Conservation (phyloP, 1,140 invertebrate species). For the Drosophila bipectinata region DNA sequence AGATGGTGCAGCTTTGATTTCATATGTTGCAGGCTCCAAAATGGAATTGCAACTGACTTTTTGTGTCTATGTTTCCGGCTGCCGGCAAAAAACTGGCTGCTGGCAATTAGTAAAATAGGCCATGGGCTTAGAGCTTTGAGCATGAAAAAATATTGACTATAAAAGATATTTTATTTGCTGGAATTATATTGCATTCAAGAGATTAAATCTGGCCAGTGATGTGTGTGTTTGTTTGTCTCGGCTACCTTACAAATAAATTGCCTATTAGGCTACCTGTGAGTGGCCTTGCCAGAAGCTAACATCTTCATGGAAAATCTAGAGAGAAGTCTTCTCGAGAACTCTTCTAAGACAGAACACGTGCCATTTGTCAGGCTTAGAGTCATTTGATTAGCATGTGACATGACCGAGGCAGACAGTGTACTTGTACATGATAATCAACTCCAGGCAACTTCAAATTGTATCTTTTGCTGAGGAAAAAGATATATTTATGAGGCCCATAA, state of each 20-base stretch:
- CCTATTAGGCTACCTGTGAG: background rate
- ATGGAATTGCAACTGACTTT: constrained; percentile 27
- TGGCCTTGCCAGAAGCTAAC: background rate
- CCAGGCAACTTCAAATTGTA: constrained; percentile 37
- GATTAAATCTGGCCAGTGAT: background rate
- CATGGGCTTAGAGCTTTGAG: background rate
- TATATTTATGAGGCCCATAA: constrained; percentile 75
- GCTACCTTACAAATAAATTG: background rate
- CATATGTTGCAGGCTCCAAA: constrained; percentile 42
- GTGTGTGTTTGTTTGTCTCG: background rate
- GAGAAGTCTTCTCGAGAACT: constrained; percentile 7
- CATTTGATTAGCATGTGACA: constrained; percentile 59
- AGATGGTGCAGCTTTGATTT: constrained; percentile 65
- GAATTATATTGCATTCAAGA: background rate
- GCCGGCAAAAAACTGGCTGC: background rate
- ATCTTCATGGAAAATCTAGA: background rate
- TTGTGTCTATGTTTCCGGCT: background rate
- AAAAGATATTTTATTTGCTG: background rate
- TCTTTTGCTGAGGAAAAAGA: constrained; percentile 45
- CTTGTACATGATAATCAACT: constrained; percentile 60
- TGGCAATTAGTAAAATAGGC: constrained; percentile 21
- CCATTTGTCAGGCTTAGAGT: constrained; percentile 48
- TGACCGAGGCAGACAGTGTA: constrained; percentile 14
- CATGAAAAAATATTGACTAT: constrained; percentile 2
- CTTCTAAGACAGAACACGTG: constrained; percentile 56